Conservation (phyloP, 2,113 vertebrate genomes). For the Rana temporaria region DNA sequence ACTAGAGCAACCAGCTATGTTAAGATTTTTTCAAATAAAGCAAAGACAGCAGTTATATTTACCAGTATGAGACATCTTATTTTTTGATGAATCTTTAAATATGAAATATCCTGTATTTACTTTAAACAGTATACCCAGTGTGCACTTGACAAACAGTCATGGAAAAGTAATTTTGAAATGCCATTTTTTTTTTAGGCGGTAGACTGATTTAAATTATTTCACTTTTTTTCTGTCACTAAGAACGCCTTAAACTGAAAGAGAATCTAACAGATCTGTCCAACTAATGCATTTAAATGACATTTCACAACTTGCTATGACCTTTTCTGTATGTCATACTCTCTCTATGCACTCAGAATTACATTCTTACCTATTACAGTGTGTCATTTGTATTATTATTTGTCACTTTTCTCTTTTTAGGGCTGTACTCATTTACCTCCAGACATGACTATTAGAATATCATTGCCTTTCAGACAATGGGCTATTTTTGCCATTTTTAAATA, state of each 20-base stretch:
- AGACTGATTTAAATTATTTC: slow-evolving; percentile 17
- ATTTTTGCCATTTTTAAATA: not conserved
- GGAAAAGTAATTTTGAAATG: no score
- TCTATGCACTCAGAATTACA: slow-evolving; percentile 17
- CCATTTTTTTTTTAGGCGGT: not conserved
- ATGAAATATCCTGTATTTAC: no score
- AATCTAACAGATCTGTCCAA: slow-evolving; percentile 1
- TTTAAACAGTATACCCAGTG: no score
- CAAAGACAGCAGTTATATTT: no score
- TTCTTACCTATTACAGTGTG: slow-evolving; percentile 25
- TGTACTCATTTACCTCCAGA: not conserved
- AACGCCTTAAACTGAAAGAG: not conserved
- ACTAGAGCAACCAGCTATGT: no score
- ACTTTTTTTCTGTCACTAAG: slow-evolving; percentile 5
- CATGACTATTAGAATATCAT: slow-evolving; percentile 20
- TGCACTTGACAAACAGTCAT: no score
- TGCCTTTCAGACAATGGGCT: not conserved
- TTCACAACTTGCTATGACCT: slow-evolving; percentile 38
- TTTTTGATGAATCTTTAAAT: no score
- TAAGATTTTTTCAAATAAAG: no score
- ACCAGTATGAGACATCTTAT: no score
- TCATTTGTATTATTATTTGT: slow-evolving; percentile 19
- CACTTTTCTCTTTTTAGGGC: slow-evolving; percentile 15
- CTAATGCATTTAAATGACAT: slow-evolving; percentile 43
- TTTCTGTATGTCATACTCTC: slow-evolving; percentile 39